phyloP scores from a whole-genome alignment of 2,888 invertebrate genomes.

The Polyommatus icarus region DNA sequence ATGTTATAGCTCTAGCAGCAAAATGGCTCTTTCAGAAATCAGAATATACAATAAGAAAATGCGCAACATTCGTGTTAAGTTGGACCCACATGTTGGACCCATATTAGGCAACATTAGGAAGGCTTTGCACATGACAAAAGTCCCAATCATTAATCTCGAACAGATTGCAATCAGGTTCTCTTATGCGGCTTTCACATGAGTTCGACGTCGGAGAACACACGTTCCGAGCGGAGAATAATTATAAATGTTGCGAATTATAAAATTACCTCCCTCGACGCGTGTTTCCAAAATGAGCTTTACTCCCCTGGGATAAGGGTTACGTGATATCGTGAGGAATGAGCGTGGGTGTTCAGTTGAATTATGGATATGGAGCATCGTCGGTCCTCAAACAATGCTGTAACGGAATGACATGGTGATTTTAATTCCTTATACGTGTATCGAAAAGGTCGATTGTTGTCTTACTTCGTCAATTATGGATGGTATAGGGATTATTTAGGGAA shows the following conservation, averaged over 20 bases:
- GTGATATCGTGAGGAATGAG: slow-evolving; percentile 55
- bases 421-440: slow-evolving; percentile 57
- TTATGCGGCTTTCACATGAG: slow-evolving; percentile 39
- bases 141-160: slow-evolving; percentile 36
- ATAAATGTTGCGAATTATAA: slow-evolving; percentile 51
- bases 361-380: slow-evolving; percentile 71
- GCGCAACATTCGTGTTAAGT: slow-evolving; percentile 4
- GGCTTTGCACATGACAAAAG: slow-evolving; percentile 33
- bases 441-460: slow-evolving; percentile 47
- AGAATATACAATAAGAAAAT: background rate
- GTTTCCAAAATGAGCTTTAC: slow-evolving; percentile 53
- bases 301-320: slow-evolving; percentile 47
- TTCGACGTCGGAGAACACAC: slow-evolving; percentile 36
- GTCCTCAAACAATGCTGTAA: slow-evolving; percentile 70
- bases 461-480: slow-evolving; percentile 18
- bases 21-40: too few species aligned
- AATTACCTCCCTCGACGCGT: slow-evolving; percentile 51
- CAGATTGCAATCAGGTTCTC: slow-evolving; percentile 40
- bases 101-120: slow-evolving; percentile 26
- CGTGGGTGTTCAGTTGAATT: slow-evolving; percentile 66
- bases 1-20: background rate
- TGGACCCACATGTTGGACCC: background rate
- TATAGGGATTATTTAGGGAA: background rate
- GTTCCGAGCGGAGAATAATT: slow-evolving; percentile 38
- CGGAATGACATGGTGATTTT: slow-evolving; percentile 63